Evolutionary conservation across 2,113 vertebrate species (phyloP).

Genomic region (Cinclus cinclus): DNA sequence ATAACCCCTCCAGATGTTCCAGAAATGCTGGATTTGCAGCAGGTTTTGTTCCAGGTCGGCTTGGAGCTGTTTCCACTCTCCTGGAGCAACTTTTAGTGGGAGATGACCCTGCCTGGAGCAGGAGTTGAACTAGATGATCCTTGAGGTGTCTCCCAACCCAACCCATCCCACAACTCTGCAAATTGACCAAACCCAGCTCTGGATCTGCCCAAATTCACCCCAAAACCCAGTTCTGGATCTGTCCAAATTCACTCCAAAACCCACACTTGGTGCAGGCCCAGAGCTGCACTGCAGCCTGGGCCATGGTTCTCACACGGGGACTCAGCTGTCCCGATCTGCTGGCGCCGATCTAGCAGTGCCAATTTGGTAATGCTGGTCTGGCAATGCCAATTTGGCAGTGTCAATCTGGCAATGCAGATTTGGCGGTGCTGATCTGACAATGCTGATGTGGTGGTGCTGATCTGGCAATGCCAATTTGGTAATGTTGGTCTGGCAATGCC

Average conservation of each 20-base stretch:
- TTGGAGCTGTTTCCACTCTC: not conserved
- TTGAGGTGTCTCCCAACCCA: too few species aligned
- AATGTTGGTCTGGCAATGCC: too few species aligned
- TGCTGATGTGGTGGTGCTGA: too few species aligned
- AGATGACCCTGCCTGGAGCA: not conserved
- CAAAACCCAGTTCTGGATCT: too few species aligned
- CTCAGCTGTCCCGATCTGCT: rapidly evolving
- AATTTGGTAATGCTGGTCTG: rapidly evolving
- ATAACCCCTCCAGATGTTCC: not conserved
- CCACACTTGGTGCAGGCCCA: rapidly evolving
- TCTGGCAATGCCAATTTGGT: rapidly evolving
- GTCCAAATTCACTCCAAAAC: not conserved
- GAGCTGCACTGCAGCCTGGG: rapidly evolving
- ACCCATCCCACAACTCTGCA: rapidly evolving
- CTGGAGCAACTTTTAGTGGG: not conserved
- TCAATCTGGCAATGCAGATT: rapidly evolving
- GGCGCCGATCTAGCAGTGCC: too few species aligned
- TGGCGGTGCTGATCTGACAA: rapidly evolving
- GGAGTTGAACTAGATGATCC: too few species aligned
- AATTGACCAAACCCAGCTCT: not conserved
- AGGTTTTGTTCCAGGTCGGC: not conserved
- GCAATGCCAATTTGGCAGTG: too few species aligned
- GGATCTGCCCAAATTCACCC: not conserved
- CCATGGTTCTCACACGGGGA: rapidly evolving
- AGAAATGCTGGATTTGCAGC: not conserved